Evolutionary conservation across 2,888 invertebrate genomes (phyloP).

Genomic region (Rugalucina vietnamica): DNA sequence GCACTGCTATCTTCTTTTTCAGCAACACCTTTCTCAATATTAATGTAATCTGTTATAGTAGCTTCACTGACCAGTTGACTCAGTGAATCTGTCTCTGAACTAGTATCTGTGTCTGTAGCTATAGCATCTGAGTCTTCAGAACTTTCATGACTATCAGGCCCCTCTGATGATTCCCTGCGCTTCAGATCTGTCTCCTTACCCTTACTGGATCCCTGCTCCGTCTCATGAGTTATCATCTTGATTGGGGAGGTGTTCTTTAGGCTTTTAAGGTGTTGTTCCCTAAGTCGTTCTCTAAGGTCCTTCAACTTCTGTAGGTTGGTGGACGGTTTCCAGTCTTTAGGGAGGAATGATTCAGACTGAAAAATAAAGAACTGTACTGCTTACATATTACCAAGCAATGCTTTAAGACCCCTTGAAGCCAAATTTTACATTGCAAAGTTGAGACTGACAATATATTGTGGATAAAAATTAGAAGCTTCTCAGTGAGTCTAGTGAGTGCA

Average conservation of each 20-base stretch:
- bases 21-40: background rate
- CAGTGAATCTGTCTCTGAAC: background rate
- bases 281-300: background rate
- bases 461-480: no score
- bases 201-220: background rate
- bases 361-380: conserved; percentile 20
- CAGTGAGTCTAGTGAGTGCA: no score
- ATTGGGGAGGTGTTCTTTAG: background rate
- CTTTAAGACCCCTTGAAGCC: no score
- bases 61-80: background rate
- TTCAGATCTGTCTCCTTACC: background rate
- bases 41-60: background rate
- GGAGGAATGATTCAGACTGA: conserved; percentile 57
- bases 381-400: no score
- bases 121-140: background rate
- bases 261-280: background rate
- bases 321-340: conserved; percentile 50
- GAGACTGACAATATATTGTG: no score
- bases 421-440: no score
- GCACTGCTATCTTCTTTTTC: background rate
- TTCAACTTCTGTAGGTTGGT: background rate
- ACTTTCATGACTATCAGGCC: background rate
- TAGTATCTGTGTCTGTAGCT: background rate
- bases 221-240: background rate
- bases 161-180: background rate